Evolutionary conservation across 2,888 invertebrate genomes (phyloP), one percentile per base, ranked within the genome.

Genomic region (Cryptocephalus moraei): DNA sequence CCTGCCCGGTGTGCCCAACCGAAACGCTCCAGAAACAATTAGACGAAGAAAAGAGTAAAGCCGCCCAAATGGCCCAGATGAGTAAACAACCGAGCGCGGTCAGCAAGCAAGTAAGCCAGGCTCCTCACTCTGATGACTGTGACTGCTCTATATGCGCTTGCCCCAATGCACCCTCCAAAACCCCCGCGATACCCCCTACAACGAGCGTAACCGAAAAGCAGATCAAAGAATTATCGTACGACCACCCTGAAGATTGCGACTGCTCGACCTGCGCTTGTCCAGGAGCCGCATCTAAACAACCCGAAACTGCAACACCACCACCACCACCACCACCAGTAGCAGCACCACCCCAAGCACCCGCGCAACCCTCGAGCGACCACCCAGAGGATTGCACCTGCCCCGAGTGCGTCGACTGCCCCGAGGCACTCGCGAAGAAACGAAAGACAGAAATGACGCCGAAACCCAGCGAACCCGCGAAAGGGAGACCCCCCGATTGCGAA

Each of bases 231-330:
- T 2, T 22, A 6, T 22, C 22, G 3, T 22, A 22, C 22, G 22
- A 22, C 22, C 55, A 55, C 43, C 52, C 53, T 0, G 36, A 46
- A 2, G 50, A 51, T 10, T 54, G 56, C 31, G 51, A 47, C 32
- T 54, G 56, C 34, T 14, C 42, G 4, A 50, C 50, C 13, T 56
- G 56, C 32, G 32, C 39, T 8, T 56, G 56, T 40, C 49, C 49
- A 9, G 22, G 33, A 10, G 12, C 43, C 8, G 32, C 32, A 10
- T 38, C 49, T 11, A 22, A 22, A 22, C 13, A 41, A 36, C 36
- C 36, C 4, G 14, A 39, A 8, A 6, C 3, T 11, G 13, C 10
- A 4, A 1, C 40, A 33, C 33, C n/a, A 33, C 43, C 32, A 33
- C 9, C 33, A 9, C 8, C 38, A 8, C 38, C 8, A 6, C 9